These are phyloP conservation scores for Lamproptera curius DNA, from an alignment of 2,888 invertebrate species.

Conservation along the genomic window DNA sequence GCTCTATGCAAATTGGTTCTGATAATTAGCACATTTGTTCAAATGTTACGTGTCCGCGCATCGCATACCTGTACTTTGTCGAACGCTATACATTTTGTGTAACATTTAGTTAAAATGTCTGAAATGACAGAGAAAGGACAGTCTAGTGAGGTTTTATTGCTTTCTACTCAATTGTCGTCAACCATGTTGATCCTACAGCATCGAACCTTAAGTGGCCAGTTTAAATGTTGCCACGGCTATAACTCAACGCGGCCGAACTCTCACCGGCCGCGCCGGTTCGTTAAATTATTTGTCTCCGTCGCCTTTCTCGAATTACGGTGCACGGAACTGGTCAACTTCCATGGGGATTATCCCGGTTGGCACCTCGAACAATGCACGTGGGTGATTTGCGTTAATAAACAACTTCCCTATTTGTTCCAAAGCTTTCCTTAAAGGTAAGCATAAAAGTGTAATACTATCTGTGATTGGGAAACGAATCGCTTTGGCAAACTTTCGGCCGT, in stretches of 20 bases:
- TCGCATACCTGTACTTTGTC: too few species aligned
- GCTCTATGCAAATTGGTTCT: too few species aligned
- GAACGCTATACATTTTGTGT: too few species aligned
- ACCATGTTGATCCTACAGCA: not conserved
- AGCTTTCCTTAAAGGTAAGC: not conserved
- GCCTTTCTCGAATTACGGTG: slow-evolving; percentile 14
- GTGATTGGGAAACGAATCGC: slow-evolving; percentile 19
- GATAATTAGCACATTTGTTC: too few species aligned
- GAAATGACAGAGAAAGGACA: too few species aligned
- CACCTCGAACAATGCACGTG: slow-evolving; percentile 9
- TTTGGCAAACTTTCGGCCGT: slow-evolving; percentile 27
- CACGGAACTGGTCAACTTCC: slow-evolving; percentile 1
- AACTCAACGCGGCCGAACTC: slow-evolving; percentile 13
- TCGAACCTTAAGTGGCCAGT: not conserved
- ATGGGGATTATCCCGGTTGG: slow-evolving; percentile 18
- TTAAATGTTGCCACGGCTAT: not conserved
- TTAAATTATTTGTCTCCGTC: slow-evolving; percentile 15
- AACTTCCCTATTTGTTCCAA: slow-evolving; percentile 6
- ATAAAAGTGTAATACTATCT: slow-evolving; percentile 6
- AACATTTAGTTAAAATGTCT: too few species aligned
- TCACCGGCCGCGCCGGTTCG: slow-evolving; percentile 7
- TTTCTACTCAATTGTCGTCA: not conserved
- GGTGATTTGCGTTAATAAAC: slow-evolving; percentile 11
- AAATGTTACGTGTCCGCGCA: too few species aligned
- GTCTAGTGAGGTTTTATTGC: too few species aligned